Evolutionary conservation across 2,888 invertebrate species (phyloP).

Genomic region (Eupsilia transversa): DNA sequence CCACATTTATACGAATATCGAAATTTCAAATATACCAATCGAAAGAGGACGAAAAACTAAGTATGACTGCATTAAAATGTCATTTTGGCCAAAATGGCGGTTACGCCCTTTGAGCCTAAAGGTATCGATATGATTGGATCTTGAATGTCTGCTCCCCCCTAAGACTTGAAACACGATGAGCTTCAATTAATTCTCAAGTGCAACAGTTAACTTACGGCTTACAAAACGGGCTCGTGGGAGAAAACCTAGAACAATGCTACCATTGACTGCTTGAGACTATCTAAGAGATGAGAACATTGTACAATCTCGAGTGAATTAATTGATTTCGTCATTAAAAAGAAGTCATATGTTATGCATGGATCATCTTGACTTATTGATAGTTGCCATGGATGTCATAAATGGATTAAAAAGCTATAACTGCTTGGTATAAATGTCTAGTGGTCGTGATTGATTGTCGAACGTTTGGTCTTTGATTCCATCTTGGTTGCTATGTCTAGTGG

Average conservation of each 20-base stretch:
- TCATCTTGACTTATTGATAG: slow-evolving; percentile 12
- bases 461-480: no score
- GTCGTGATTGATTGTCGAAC: no score
- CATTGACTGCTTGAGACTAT: slow-evolving; percentile 38
- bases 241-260: slow-evolving; percentile 41
- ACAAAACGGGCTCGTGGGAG: slow-evolving; percentile 59
- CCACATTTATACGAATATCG: no score
- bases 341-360: slow-evolving; percentile 2
- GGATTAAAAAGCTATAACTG: background rate
- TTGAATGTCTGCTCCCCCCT: background rate
- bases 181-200: slow-evolving; percentile 47
- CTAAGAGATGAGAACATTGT: slow-evolving; percentile 31
- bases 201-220: slow-evolving; percentile 59
- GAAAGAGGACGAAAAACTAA: no score
- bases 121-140: no score
- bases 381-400: slow-evolving; percentile 19
- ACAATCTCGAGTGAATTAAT: slow-evolving; percentile 46
- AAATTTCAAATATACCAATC: no score
- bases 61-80: no score
- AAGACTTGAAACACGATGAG: slow-evolving; percentile 12
- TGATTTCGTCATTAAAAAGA: slow-evolving; percentile 48
- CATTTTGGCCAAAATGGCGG: no score
- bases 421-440: background rate
- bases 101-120: no score
- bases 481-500: no score